Conservation (phyloP, 2,888 invertebrate species). For the Isoperla grammatica region DNA sequence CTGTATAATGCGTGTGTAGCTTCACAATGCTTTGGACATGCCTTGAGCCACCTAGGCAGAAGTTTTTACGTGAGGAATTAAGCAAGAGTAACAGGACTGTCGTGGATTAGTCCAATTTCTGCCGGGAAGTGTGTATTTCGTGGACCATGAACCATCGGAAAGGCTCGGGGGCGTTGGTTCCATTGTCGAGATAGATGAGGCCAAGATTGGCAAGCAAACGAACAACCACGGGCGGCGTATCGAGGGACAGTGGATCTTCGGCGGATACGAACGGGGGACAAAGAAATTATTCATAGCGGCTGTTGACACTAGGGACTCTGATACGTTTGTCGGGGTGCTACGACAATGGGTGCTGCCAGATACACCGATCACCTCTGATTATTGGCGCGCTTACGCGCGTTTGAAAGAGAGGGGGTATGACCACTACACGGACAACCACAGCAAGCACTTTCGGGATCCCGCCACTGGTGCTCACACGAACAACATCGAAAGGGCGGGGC, state of each 20-base stretch:
- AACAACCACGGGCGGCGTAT: neutral
- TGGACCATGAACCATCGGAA: too few relatives aligned
- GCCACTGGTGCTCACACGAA: slow-evolving; percentile 26
- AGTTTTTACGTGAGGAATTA: neutral
- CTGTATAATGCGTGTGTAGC: neutral
- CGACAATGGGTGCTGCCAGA: neutral
- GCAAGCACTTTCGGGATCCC: slow-evolving; percentile 31
- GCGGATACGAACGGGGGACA: too few relatives aligned
- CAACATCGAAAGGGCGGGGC: slow-evolving; percentile 31
- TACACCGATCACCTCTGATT: too few relatives aligned
- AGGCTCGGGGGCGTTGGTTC: neutral
- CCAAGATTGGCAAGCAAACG: neutral
- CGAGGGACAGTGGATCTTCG: neutral
- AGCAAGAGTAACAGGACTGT: neutral
- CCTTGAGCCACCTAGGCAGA: neutral
- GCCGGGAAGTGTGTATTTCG: neutral
- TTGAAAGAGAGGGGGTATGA: slow-evolving; percentile 20
- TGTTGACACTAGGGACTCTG: too few relatives aligned
- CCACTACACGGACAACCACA: slow-evolving; percentile 32
- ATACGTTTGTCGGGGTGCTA: neutral
- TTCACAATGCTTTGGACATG: neutral
- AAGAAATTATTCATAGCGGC: neutral
- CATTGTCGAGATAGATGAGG: too few relatives aligned
- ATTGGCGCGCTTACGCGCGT: too few relatives aligned
- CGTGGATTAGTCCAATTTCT: neutral